phyloP scores from a whole-genome alignment of 2,888 invertebrate genomes.

The Colostygia pectinataria region DNA sequence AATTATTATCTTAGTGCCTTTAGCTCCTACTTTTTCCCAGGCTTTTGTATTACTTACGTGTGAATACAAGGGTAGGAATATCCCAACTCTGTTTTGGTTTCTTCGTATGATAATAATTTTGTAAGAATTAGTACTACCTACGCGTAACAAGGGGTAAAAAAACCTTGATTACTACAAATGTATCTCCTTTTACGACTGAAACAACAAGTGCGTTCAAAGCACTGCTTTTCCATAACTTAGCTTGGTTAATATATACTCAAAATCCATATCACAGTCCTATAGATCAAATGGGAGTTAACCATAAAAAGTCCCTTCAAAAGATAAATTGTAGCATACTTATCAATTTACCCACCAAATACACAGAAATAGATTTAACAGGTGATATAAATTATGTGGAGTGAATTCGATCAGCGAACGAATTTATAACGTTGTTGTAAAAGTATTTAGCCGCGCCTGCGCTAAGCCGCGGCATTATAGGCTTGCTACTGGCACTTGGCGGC shows the following conservation, averaged over 20 bases:
- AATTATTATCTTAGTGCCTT: conserved; percentile 25
- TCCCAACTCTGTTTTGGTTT: conserved; percentile 16
- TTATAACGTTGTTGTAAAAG: conserved; percentile 74
- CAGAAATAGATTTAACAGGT: conserved; percentile 58
- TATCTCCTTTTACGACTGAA: no score
- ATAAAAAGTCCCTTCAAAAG: no score
- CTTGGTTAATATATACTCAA: no score
- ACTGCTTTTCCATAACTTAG: no score
- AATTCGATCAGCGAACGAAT: conserved; percentile 60
- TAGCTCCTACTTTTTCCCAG: conserved; percentile 10
- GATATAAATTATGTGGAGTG: conserved; percentile 60
- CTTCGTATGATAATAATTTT: conserved; percentile 10
- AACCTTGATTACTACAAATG: no score
- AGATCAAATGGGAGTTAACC: no score
- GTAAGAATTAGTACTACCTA: neutral
- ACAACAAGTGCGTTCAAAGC: no score
- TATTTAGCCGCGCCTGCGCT: conserved; percentile 66
- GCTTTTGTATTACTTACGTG: conserved; percentile 24
- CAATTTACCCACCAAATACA: conserved; percentile 22
- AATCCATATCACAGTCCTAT: no score
- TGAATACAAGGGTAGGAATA: no score
- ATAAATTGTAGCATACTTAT: conserved; percentile 4
- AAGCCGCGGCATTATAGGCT: conserved; percentile 63
- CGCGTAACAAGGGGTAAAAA: no score
- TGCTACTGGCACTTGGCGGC: conserved; percentile 55